Percentiles rank a stretch among this genome's conserved stretches.
These are phyloP conservation scores for Congeria kusceri DNA, from an alignment of 2,888 invertebrate species.

Conservation along the genomic window DNA sequence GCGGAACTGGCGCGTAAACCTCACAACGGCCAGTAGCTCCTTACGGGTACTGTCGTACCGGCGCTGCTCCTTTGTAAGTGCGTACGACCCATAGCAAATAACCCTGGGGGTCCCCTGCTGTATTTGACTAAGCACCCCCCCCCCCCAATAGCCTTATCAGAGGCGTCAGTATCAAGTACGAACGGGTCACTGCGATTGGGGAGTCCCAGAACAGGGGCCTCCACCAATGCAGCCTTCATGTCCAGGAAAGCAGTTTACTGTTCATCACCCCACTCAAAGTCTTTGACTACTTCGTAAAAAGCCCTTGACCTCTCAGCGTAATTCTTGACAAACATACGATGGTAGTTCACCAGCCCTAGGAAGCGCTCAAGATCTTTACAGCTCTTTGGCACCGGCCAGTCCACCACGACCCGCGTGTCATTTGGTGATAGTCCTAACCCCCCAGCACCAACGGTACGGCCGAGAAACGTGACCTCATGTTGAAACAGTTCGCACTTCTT, in stretches of 20 bases:
- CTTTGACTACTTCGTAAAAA: constrained; percentile 30
- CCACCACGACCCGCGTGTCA: constrained; percentile 7
- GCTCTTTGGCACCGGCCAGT: constrained; percentile 36
- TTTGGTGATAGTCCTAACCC: constrained; percentile 17
- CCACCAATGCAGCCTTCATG: constrained; percentile 16
- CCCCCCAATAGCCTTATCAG: constrained; percentile 48
- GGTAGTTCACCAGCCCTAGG: constrained; percentile 58
- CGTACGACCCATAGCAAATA: no score
- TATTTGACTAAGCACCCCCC: constrained; percentile 49
- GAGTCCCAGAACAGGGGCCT: constrained; percentile 35
- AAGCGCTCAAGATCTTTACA: constrained; percentile 52
- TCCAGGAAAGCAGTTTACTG: constrained; percentile 34
- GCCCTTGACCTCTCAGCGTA: constrained; percentile 24
- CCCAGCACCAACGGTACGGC: constrained; percentile 30
- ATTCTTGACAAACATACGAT: constrained; percentile 41
- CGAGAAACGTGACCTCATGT: constrained; percentile 45
- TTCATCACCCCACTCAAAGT: constrained; percentile 26
- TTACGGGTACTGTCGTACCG: constrained; percentile 33
- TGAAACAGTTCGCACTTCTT: constrained; percentile 58
- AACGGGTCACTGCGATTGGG: constrained; percentile 34
- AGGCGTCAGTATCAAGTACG: constrained; percentile 52
- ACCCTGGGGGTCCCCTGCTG: constrained; percentile 40
- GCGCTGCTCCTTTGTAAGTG: constrained; percentile 31
- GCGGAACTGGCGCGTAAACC: constrained; percentile 25
- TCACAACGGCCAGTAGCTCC: constrained; percentile 12